phyloP scores from a whole-genome alignment of 2,888 invertebrate species.

The Xylota sylvarum region DNA sequence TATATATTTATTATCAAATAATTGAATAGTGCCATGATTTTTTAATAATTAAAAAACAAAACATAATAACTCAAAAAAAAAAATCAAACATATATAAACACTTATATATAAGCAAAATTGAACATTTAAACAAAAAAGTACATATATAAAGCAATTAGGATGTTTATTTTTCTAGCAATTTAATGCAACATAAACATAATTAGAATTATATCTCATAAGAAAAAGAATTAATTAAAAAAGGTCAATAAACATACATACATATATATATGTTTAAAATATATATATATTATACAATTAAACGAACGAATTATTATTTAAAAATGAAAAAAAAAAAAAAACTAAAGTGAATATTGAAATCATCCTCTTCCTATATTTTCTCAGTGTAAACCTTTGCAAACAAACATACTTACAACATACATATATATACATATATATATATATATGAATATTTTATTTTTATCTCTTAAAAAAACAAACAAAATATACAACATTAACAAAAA shows the following conservation, averaged over 20 bases:
- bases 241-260: slow-evolving; percentile 74
- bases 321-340: slow-evolving; percentile 22
- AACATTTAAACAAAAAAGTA: slow-evolving; percentile 68
- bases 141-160: slow-evolving; percentile 81
- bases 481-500: slow-evolving; percentile 65
- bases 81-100: slow-evolving; percentile 63
- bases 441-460: slow-evolving; percentile 69
- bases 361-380: slow-evolving; percentile 84
- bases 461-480: slow-evolving; percentile 52
- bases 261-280: slow-evolving; percentile 41
- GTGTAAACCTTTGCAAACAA: slow-evolving; percentile 80
- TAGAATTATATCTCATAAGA: slow-evolving; percentile 61
- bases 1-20: slow-evolving; percentile 73
- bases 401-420: slow-evolving; percentile 72
- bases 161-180: slow-evolving; percentile 84
- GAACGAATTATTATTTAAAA: slow-evolving; percentile 71
- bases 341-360: slow-evolving; percentile 78
- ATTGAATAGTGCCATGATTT: slow-evolving; percentile 75
- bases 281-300: slow-evolving; percentile 59
- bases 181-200: slow-evolving; percentile 79
- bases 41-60: slow-evolving; percentile 51
- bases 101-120: slow-evolving; percentile 63
- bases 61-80: slow-evolving; percentile 47
- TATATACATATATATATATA: slow-evolving; percentile 54
- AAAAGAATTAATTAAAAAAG: slow-evolving; percentile 53